phyloP scores from a whole-genome alignment of 2,888 invertebrate genomes.

The Meliscaeva auricollis region DNA sequence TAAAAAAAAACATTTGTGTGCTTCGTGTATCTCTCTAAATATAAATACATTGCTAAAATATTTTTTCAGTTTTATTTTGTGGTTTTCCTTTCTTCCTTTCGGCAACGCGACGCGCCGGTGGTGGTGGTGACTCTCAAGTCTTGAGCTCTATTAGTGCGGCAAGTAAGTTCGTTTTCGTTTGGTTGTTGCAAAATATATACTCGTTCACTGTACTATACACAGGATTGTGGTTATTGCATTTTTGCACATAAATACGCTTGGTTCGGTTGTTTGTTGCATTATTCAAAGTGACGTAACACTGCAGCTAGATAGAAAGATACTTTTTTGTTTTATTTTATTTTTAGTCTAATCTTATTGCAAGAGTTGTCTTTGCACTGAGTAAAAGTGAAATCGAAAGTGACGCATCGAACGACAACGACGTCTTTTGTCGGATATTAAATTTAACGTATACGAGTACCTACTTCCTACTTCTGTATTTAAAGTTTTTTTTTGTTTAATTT shows the following conservation, averaged over 20 bases:
- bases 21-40: constrained; percentile 11
- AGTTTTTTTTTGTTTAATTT: constrained; percentile 5
- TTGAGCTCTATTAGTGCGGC: constrained; percentile 48
- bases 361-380: constrained; percentile 20
- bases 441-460: too few relatives aligned
- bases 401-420: constrained; percentile 39
- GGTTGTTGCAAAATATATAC: constrained; percentile 49
- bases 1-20: constrained; percentile 8
- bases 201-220: not conserved
- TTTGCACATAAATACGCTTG: constrained; percentile 51
- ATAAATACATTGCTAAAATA: not conserved
- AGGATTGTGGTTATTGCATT: constrained; percentile 53
- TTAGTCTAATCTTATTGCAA: constrained; percentile 52
- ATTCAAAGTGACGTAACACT: constrained; percentile 62
- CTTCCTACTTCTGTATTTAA: constrained; percentile 56
- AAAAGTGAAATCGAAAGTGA: constrained; percentile 76
- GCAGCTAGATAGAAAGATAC: constrained; percentile 59
- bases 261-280: constrained; percentile 65
- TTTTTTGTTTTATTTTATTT: constrained; percentile 22
- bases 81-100: constrained; percentile 58
- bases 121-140: constrained; percentile 15
- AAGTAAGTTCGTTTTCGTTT: constrained; percentile 36
- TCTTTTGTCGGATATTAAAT: constrained; percentile 18
- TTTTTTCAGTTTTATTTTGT: constrained; percentile 24
- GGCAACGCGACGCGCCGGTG: constrained; percentile 18